Conservation (phyloP, 2,113 vertebrate genomes). For the Microtus montanus region DNA sequence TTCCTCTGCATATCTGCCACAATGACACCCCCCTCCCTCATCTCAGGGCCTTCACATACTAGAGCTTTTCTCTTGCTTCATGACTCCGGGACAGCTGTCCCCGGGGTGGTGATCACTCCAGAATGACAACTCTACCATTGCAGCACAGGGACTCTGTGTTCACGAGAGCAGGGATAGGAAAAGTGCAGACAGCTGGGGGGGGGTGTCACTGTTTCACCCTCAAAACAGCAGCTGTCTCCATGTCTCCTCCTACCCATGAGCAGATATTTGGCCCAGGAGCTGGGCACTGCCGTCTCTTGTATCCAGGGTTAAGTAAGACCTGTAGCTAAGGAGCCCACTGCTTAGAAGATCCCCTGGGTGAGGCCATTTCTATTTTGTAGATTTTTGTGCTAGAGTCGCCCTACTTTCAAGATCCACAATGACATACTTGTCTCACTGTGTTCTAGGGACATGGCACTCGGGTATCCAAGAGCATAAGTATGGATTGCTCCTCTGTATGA, state of each 20-base stretch:
- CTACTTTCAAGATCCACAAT: not conserved
- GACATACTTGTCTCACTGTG: not conserved
- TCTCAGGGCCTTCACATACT: not conserved
- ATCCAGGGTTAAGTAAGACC: not conserved
- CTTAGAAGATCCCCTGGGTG: not conserved
- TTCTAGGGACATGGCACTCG: not conserved
- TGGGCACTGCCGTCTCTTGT: not conserved
- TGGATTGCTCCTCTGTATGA: not conserved
- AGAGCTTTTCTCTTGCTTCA: not conserved
- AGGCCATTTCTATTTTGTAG: not conserved
- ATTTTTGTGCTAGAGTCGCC: not conserved
- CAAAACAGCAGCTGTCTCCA: not conserved
- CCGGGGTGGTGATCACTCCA: not conserved
- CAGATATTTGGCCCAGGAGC: not conserved
- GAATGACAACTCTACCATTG: fast-evolving
- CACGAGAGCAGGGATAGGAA: not conserved
- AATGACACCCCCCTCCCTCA: not conserved
- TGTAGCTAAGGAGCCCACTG: not conserved
- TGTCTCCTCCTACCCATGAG: not conserved
- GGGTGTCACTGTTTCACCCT: not conserved
- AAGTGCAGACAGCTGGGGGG: not conserved
- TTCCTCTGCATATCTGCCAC: not conserved
- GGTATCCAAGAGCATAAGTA: not conserved
- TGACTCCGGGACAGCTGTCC: not conserved
- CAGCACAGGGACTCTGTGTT: not conserved